These are phyloP conservation scores for Heteractis magnifica DNA, from an alignment of 92 coral and sea anemone species.

Conservation along the genomic window DNA sequence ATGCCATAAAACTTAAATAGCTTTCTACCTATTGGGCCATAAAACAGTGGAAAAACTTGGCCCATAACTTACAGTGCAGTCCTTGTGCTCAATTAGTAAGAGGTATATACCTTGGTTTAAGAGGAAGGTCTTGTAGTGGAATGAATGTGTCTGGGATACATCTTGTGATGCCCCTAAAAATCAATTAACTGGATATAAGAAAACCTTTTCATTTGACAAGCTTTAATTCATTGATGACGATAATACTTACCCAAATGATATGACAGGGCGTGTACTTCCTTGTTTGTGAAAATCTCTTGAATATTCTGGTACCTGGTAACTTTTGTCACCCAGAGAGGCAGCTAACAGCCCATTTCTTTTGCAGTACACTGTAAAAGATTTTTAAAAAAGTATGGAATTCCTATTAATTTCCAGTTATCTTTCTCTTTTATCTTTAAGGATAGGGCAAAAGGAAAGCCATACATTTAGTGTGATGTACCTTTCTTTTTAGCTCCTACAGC, in stretches of 20 bases:
- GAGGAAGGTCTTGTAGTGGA: constrained; percentile 87
- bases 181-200: neutral
- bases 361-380: constrained; percentile 49
- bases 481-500: constrained; percentile 76
- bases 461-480: constrained; percentile 37
- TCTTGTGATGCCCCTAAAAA: constrained; percentile 57
- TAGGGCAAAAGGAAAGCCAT: neutral
- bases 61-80: no score
- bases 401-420: neutral
- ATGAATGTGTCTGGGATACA: constrained; percentile 89
- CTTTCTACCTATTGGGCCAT: no score
- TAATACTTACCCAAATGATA: constrained; percentile 36
- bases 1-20: no score
- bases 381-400: neutral
- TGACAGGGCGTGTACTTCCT: constrained; percentile 85
- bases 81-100: neutral
- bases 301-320: constrained; percentile 86
- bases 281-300: constrained; percentile 73
- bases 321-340: constrained; percentile 88
- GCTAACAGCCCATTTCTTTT: constrained; percentile 66
- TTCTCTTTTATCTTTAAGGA: neutral
- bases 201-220: neutral
- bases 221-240: neutral
- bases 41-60: no score
- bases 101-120: constrained; percentile 62